A percentile compares a stretch with the other conserved stretches of the same genome.
Conservation (phyloP, 2,888 invertebrate genomes). For the Netelia melanura region DNA sequence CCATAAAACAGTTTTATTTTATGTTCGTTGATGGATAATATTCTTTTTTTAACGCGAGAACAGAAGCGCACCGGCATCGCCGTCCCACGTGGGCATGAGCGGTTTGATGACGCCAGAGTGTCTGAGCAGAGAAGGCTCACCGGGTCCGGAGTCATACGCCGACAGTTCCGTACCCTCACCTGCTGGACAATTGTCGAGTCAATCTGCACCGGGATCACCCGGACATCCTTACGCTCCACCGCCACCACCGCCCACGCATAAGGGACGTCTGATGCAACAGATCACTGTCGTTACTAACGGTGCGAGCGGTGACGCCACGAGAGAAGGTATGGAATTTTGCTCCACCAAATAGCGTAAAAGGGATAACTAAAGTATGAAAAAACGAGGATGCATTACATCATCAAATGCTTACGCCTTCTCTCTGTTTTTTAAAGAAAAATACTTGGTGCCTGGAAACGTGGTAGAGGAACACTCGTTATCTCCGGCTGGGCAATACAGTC, state of each 20-base stretch:
- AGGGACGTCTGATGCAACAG: conserved; percentile 83
- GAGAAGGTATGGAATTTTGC: conserved; percentile 79
- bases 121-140: conserved; percentile 96
- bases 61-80: conserved; percentile 97
- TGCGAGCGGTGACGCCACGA: conserved; percentile 79
- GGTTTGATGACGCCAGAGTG: conserved; percentile 94
- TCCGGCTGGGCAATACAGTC: conserved; percentile 86
- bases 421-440: conserved; percentile 84
- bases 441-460: conserved; percentile 85
- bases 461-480: conserved; percentile 87
- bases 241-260: conserved; percentile 78
- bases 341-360: background rate
- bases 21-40: conserved; percentile 16
- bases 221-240: conserved; percentile 86
- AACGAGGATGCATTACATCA: background rate
- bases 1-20: too few relatives aligned
- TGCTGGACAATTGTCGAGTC: conserved; percentile 85
- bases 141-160: conserved; percentile 90
- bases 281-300: conserved; percentile 84
- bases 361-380: too few relatives aligned
- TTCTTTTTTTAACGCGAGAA: conserved; percentile 67
- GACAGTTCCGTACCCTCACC: conserved; percentile 86
- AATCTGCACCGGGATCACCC: conserved; percentile 89
- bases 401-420: background rate
- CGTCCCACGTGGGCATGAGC: conserved; percentile 95